Base-by-base conservation (phyloP, 2,113 vertebrate genomes). In the Syrrhaptes paradoxus region DNA sequence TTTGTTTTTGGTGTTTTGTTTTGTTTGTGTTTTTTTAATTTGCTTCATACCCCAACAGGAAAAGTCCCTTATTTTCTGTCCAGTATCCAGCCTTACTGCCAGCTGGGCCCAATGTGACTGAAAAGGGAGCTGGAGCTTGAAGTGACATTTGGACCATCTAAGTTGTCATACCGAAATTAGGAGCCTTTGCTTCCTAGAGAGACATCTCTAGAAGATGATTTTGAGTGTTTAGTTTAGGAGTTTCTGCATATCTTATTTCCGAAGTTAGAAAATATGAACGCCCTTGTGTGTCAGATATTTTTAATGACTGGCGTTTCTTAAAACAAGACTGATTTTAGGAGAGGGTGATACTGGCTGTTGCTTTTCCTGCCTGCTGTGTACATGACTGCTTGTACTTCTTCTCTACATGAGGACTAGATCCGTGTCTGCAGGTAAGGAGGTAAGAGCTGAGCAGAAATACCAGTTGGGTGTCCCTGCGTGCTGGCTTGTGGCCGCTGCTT, bases 351-450 rank as follows among this genome's bases (percentile, higher is more conserved):
- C 34, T 67, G 55, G 28, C 74, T 6, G 2, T 52, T 76, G 76
- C 17, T 76, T 68, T 66, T 62, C 21, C 58, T 67, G 67, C 26
- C 31, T 34, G 31, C 75, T 76, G n/a, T 54, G 28, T 51, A 5
- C 14, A 9, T 0, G 2, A 17, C 2, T 7, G 36, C 31, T 15
- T 18, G 7, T 20, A 13, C 26, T 49, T 31, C 43, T 74, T n/a
- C 49, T 88, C 28, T 58, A 13, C 0, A 0, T 34, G 46, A 73
- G 58, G 63, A 55, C 51, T 7, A 31, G 55, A 68, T 7, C 66
- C 63, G 59, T 26, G 71, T 57, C 52, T 76, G 59, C 65, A 59
- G 67, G 55, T 58, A 26, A 67, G 59, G 48, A 83, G 75, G 55
- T 45, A 22, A 63, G 65, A 45, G 51, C 72, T 77, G n/a, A 83